phyloP scores from a whole-genome alignment of 2,113 vertebrate species.

The Lanius collurio region DNA sequence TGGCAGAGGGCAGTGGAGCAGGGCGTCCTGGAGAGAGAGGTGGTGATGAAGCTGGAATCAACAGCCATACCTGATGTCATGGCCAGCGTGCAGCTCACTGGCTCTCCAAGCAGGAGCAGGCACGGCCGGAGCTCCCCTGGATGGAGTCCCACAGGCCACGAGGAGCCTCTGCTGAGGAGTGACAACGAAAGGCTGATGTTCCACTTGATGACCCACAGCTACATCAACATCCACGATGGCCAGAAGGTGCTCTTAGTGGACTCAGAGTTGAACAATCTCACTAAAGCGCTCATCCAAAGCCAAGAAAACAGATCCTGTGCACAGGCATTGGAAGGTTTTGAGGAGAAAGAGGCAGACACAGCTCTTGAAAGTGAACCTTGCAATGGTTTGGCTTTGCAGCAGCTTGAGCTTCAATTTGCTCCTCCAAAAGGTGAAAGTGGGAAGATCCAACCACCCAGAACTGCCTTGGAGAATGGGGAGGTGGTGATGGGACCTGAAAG shows the following conservation, averaged over 20 bases:
- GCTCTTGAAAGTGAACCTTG: background rate
- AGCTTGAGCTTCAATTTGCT: background rate
- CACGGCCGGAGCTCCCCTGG: conserved; percentile 39
- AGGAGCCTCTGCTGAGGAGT: conserved; percentile 14
- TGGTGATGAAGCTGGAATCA: conserved; percentile 72
- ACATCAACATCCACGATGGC: conserved; percentile 83
- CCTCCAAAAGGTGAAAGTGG: background rate
- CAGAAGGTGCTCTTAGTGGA: conserved; percentile 85
- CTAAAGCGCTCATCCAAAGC: conserved; percentile 1
- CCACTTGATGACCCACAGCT: conserved; percentile 89
- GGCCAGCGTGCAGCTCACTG: conserved; percentile 68
- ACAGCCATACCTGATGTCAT: conserved; percentile 81
- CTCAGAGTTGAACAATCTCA: conserved; percentile 60
- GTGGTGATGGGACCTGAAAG: background rate
- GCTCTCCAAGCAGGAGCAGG: conserved; percentile 56
- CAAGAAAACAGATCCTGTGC: background rate
- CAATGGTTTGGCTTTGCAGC: background rate
- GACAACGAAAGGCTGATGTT: conserved; percentile 69
- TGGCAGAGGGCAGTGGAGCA: conserved; percentile 73
- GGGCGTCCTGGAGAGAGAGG: conserved; percentile 71
- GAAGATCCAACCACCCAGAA: background rate
- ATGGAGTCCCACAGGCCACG: background rate
- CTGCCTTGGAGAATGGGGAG: conserved; percentile 25
- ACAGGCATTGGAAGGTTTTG: background rate
- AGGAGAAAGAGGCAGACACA: background rate